Base-by-base conservation (phyloP, 2,797 vertebrate genomes). In the Harpagifer antarcticus region DNA sequence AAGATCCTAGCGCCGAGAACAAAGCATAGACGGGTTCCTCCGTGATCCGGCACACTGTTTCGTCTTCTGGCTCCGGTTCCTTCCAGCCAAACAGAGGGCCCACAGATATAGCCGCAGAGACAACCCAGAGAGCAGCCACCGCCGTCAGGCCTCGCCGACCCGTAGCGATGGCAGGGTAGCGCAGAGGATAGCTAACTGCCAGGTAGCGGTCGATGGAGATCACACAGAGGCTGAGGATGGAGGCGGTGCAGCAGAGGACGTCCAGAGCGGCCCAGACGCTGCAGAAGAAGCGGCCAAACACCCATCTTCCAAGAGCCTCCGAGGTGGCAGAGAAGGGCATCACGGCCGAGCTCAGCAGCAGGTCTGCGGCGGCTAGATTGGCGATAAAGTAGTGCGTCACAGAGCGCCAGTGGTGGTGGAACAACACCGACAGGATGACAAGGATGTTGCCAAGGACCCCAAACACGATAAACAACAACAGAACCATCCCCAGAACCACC, bases 191-290 rank as follows among this genome's bases (percentile, higher is more conserved):
- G 88, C 93, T 95, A 48, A 96, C 93, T 0, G 94, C 94, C 59
- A 95, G 81, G 70, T 88, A 96, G 53, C 95, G 94, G 86, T 96
- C 95, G 7, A 96, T 89, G 0, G 95, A 95, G 87, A 96, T 96
- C 60, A 94, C 92, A 0, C 94, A 95, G 62, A 96, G 88, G 74
- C 93, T 96, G 57, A 96, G 94, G 84, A 96, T 96, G 62, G 95
- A 96, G 37, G 95, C 95, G 0, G 95, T 96, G 93, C 95, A 95
- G 83, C 95, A 96, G 27, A 96, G 93, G 14, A 96, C 95, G 2
- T 96, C 95, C 72, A 96, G 87, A 0, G 94, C 94, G 0, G 94
- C 93, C 95, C 95, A 96, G 17, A 91, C 92, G 1, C 68, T 88
- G 86, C 95, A 96, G 71, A 96, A 92, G 15, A 83, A 45, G 1